Conservation (phyloP, 1,140 invertebrate species). For the Drosophila aff. region DNA sequence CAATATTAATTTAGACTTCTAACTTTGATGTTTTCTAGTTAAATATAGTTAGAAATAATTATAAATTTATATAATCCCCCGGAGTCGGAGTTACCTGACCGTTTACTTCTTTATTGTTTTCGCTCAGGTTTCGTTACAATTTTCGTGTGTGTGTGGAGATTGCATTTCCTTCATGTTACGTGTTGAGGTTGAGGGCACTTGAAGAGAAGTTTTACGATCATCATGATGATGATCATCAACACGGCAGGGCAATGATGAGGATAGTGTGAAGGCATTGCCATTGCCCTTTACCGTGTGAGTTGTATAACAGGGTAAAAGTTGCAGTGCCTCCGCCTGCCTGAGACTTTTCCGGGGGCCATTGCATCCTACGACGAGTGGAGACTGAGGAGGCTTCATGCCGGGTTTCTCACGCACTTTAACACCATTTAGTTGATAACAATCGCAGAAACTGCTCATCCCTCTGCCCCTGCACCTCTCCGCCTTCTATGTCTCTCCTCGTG, state of each 20-base stretch:
- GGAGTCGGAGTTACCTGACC: background rate
- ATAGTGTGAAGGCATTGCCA: conserved; percentile 33
- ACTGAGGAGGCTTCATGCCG: conserved; percentile 36
- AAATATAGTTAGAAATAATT: background rate
- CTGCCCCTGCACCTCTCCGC: conserved; percentile 2
- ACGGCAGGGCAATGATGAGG: conserved; percentile 21
- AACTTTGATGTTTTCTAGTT: background rate
- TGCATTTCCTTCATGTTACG: conserved; percentile 52
- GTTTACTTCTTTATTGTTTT: conserved; percentile 27
- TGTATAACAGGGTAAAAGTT: conserved; percentile 75
- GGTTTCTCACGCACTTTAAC: conserved; percentile 82
- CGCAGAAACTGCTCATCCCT: conserved; percentile 38
- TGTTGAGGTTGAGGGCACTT: conserved; percentile 50
- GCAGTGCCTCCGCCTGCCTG: conserved; percentile 22
- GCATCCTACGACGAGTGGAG: conserved; percentile 35
- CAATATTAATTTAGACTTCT: background rate
- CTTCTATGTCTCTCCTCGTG: conserved; percentile 31
- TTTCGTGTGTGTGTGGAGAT: conserved; percentile 32
- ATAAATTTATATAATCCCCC: background rate
- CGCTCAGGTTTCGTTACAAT: conserved; percentile 24
- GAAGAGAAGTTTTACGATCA: conserved; percentile 45
- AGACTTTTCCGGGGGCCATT: conserved; percentile 35
- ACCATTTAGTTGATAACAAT: conserved; percentile 83
- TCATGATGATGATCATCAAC: conserved; percentile 11
- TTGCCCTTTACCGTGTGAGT: conserved; percentile 50